These are phyloP conservation scores for Troides aeacus DNA, from an alignment of 2,888 invertebrate genomes.

Conservation along the genomic window DNA sequence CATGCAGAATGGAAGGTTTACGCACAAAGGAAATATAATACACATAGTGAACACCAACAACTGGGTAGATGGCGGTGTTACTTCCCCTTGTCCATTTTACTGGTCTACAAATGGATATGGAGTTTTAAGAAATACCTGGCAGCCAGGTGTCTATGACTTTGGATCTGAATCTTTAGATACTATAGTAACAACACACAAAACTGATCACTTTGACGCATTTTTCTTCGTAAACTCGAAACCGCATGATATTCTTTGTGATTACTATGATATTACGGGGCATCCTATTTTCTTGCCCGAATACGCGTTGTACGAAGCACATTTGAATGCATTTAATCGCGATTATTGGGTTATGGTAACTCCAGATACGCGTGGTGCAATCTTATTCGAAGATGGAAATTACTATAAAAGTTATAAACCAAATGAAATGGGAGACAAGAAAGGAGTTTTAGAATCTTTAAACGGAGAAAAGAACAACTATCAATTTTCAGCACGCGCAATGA, in stretches of 20 bases:
- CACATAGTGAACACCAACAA: slow-evolving; percentile 61
- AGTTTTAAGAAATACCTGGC: slow-evolving; percentile 68
- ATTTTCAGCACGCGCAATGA: slow-evolving; percentile 73
- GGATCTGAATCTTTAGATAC: slow-evolving; percentile 42
- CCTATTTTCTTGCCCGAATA: slow-evolving; percentile 69
- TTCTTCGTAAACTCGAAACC: slow-evolving; percentile 59
- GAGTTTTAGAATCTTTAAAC: slow-evolving; percentile 68
- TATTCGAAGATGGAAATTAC: slow-evolving; percentile 68
- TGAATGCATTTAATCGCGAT: slow-evolving; percentile 71
- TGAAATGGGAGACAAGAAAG: slow-evolving; percentile 54
- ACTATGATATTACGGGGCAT: slow-evolving; percentile 66
- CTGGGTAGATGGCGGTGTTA: slow-evolving; percentile 66
- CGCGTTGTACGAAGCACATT: slow-evolving; percentile 69
- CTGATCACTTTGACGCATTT: slow-evolving; percentile 61
- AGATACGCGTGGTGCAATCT: slow-evolving; percentile 50
- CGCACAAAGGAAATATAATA: slow-evolving; percentile 64
- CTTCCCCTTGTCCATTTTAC: slow-evolving; percentile 70
- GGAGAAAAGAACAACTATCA: slow-evolving; percentile 71
- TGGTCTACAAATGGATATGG: slow-evolving; percentile 71
- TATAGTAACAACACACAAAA: slow-evolving; percentile 51
- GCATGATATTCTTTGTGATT: slow-evolving; percentile 60
- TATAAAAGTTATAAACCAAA: slow-evolving; percentile 65
- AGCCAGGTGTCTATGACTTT: slow-evolving; percentile 64
- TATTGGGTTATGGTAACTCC: slow-evolving; percentile 65
- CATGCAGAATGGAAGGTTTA: slow-evolving; percentile 72